phyloP scores from a whole-genome alignment of 2,888 invertebrate species.

The Rhorus exstirpatorius region DNA sequence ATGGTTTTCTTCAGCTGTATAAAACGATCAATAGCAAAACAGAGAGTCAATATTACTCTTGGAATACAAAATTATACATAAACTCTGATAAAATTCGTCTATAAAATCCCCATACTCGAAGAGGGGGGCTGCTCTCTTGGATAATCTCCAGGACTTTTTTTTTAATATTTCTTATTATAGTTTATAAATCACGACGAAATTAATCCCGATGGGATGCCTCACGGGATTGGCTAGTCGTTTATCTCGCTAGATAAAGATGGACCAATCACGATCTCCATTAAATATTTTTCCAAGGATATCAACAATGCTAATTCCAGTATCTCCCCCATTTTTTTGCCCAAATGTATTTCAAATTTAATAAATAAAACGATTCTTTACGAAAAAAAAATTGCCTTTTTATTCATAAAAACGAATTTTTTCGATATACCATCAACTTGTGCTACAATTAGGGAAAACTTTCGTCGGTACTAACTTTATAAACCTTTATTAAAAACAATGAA shows the following conservation, averaged over 20 bases:
- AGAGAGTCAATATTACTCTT: background rate
- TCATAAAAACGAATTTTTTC: too few relatives aligned
- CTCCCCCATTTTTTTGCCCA: too few relatives aligned
- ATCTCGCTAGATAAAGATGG: constrained; percentile 26
- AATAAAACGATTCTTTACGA: too few relatives aligned
- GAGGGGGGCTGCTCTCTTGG: background rate
- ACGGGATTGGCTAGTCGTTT: background rate
- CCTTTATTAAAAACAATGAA: constrained; percentile 17
- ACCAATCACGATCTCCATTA: background rate
- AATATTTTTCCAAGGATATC: too few relatives aligned
- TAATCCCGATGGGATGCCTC: background rate
- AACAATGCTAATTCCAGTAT: too few relatives aligned
- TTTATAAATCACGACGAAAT: constrained; percentile 31
- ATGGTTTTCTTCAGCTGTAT: background rate
- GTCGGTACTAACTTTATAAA: constrained; percentile 12
- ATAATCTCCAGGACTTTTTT: background rate
- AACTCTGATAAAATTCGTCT: constrained; percentile 32
- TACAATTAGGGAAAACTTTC: background rate
- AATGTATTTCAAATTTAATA: too few relatives aligned
- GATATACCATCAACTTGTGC: too few relatives aligned
- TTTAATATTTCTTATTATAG: too few relatives aligned
- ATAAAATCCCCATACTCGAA: constrained; percentile 12
- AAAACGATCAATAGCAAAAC: constrained; percentile 1
- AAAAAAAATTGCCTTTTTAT: too few relatives aligned
- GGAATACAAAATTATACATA: constrained; percentile 7